Conservation (phyloP, 1,140 invertebrate genomes). For the Drosophila bocqueti region DNA sequence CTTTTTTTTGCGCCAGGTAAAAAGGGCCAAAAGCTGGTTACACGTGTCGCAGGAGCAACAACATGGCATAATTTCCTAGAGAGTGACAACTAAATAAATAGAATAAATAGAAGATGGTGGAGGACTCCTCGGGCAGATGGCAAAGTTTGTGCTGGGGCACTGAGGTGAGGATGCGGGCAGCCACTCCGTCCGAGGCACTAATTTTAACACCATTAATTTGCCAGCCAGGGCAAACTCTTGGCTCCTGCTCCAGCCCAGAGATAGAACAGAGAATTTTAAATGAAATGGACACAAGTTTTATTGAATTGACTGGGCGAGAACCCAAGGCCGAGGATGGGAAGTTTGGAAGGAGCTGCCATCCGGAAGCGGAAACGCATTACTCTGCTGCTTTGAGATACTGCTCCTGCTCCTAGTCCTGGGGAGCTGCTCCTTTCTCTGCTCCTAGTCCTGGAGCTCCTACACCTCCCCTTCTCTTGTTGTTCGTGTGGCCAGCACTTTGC, state of each 20-base stretch:
- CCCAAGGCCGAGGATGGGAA: slow-evolving; percentile 9
- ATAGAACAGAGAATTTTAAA: slow-evolving; percentile 79
- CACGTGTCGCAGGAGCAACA: slow-evolving; percentile 65
- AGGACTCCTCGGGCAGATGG: slow-evolving; percentile 6
- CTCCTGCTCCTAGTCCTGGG: slow-evolving; percentile 11
- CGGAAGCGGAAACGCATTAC: slow-evolving; percentile 80
- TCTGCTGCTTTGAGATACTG: slow-evolving; percentile 49
- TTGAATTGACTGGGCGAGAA: slow-evolving; percentile 69
- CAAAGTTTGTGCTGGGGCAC: slow-evolving; percentile 34
- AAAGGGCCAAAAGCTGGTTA: slow-evolving; percentile 45
- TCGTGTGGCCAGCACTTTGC: slow-evolving; percentile 41
- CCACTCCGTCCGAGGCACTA: slow-evolving; percentile 60
- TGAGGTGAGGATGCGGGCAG: slow-evolving; percentile 38
- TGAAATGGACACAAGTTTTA: slow-evolving; percentile 84
- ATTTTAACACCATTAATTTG: slow-evolving; percentile 84
- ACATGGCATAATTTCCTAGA: slow-evolving; percentile 72
- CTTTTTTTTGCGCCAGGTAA: slow-evolving; percentile 10
- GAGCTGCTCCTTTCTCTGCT: not conserved
- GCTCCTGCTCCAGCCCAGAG: slow-evolving; percentile 6
- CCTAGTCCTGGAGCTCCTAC: not conserved
- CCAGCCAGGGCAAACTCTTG: slow-evolving; percentile 13
- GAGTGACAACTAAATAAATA: slow-evolving; percentile 81
- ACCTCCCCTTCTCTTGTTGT: slow-evolving; percentile 26
- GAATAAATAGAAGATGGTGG: slow-evolving; percentile 61
- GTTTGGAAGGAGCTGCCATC: slow-evolving; percentile 5